Conservation (phyloP, 2,888 invertebrate species). For the Hemaris fuciformis region DNA sequence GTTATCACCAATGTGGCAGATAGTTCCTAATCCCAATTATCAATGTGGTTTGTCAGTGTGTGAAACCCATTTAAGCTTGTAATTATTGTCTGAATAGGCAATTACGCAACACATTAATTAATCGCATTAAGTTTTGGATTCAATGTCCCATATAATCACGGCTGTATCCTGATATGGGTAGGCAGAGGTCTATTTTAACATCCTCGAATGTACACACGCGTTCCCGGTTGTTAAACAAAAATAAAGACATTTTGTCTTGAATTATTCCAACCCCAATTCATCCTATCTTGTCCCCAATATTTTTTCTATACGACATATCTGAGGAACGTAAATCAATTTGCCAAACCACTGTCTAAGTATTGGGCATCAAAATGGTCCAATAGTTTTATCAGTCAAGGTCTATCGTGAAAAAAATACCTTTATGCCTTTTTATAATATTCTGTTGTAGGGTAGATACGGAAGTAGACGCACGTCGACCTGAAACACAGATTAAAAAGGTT, state of each 20-base stretch:
- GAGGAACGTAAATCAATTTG: slow-evolving; percentile 1
- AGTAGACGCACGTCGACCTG: too few relatives aligned
- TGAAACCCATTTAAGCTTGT: not conserved
- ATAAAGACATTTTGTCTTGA: not conserved
- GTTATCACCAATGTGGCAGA: too few relatives aligned
- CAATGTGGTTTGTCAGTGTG: not conserved
- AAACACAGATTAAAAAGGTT: too few relatives aligned
- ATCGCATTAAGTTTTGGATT: not conserved
- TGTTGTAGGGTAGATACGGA: too few relatives aligned
- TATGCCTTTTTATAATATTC: slow-evolving; percentile 1
- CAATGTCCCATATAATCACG: too few relatives aligned
- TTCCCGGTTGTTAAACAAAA: not conserved
- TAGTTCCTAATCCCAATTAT: not conserved
- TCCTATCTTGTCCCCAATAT: not conserved
- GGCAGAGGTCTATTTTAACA: too few relatives aligned
- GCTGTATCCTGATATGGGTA: too few relatives aligned
- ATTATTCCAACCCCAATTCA: not conserved
- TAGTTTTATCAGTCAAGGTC: too few relatives aligned
- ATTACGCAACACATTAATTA: not conserved
- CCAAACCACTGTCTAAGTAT: not conserved
- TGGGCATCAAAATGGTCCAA: too few relatives aligned
- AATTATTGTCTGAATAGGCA: not conserved
- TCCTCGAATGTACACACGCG: too few relatives aligned
- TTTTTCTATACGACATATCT: not conserved
- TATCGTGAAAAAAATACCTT: not conserved